A percentile compares a stretch with the other conserved stretches of the same genome.
These are phyloP conservation scores for Hylaea fasciaria DNA, from an alignment of 2,888 invertebrate species.

Conservation along the genomic window DNA sequence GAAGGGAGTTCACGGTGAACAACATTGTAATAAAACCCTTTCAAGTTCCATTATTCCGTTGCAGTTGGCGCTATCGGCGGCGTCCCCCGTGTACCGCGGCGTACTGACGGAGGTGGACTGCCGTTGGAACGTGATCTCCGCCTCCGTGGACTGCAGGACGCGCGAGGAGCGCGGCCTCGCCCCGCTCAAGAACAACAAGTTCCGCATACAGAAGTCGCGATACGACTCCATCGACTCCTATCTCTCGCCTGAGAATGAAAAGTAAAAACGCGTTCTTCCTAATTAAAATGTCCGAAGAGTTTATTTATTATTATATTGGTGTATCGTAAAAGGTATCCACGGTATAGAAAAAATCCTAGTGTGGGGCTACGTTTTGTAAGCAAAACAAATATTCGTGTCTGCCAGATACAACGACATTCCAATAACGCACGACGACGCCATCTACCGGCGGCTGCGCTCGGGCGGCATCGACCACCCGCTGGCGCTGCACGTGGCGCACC, in stretches of 20 bases:
- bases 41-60: not conserved
- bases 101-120: constrained; percentile 98
- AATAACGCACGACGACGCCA: constrained; percentile 92
- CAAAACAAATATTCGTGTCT: not conserved
- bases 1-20: too few species aligned
- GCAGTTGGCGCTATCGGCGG: constrained; percentile 96
- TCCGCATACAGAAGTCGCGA: constrained; percentile 95
- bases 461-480: constrained; percentile 97
- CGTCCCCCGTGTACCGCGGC: constrained; percentile 97
- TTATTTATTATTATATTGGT: too few species aligned
- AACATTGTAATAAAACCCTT: too few species aligned
- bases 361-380: too few species aligned
- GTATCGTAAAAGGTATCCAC: too few species aligned
- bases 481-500: constrained; percentile 98
- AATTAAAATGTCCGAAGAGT: not conserved
- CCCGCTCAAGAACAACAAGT: constrained; percentile 90
- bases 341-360: too few species aligned
- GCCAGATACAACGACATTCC: constrained; percentile 96
- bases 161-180: constrained; percentile 94
- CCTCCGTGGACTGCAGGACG: constrained; percentile 97
- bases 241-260: constrained; percentile 93
- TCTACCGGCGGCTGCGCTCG: constrained; percentile 92
- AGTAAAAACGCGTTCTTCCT: constrained; percentile 68
- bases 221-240: constrained; percentile 99
- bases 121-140: constrained; percentile 98